Base-by-base conservation (phyloP, 1,140 invertebrate species). In the Rhyzopertha dominica region DNA sequence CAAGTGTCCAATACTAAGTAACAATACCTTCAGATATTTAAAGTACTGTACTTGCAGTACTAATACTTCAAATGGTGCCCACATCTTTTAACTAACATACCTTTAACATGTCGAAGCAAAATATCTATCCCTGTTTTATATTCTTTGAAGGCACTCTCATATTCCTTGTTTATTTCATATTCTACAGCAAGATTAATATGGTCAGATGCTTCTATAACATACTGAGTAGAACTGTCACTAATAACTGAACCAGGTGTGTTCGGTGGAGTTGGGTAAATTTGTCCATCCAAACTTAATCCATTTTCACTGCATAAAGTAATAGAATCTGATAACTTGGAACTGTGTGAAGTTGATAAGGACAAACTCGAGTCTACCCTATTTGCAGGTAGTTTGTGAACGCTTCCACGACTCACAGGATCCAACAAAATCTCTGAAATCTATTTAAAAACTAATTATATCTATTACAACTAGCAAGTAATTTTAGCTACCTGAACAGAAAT, bases 91-190 rank as follows among this genome's bases (percentile, higher is more conserved):
- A 14, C n/a, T 7, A 23, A 42, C 25, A 10, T 47, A 56, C 58
- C 56, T 57, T 70, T 71, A 5, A 64, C 60, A 20, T 71, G 64
- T 39, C 51, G 53, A 0, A 73, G 47, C 30, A 74, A 49, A 34
- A 70, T 53, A 44, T 73, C 70, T 37, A 74, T 70, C 12, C 71
- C 73, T 18, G 49, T 52, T 53, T 73, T 74, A 45, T 73, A 74
- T 1, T 57, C 62, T 32, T 46, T 51, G 47, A 70, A 69, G 3
- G 72, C 70, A 24, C 67, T 60, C 35, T 62, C 59, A 53, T 70
- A 74, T 32, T 70, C 61, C 12, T 62, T 55, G 52, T 69, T 65
- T 26, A 62, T 47, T 43, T 66, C 64, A 26, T 56, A 48, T 32
- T 65, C 57, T 16, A 56, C 40, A 3, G 61, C 62, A 28, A 54